Base-by-base conservation (phyloP, 2,797 vertebrate genomes). In the Phrynocephalus vlangalii region DNA sequence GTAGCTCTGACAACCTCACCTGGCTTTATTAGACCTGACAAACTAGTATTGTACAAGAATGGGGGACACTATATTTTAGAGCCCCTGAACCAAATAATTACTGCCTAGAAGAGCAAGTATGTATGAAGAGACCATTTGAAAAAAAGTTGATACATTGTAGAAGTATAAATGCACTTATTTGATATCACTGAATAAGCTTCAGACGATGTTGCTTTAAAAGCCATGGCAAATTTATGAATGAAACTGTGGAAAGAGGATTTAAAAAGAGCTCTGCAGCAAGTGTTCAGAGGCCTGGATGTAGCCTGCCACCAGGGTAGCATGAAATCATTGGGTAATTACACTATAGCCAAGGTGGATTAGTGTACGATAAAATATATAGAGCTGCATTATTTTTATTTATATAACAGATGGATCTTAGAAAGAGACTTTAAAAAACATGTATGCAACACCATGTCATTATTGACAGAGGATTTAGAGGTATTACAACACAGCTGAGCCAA, bases 211-310 rank as follows among this genome's bases (percentile, higher is more conserved):
- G 86, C 52, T 92, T 96, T 92, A 95, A 94, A 92, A 96, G 88
- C 94, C 96, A 92, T 94, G 91, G 91, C 95, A 96, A 96, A 97
- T 96, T 95, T 95, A 90, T 95, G 94, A 95, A 96, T 95, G 94
- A 92, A 94, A 94, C 90, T 96, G 95, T 94, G 93, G 91, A 94
- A 93, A 85, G 94, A 88, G 94, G 93, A 92, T 95, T 94, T 94
- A 93, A 94, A 92, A 91, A 95, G 94, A 94, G 90, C 93, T 92
- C 90, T 88, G 91, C 84, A 95, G 94, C 96, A 96, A 96, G 96
- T 97, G 96, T 94, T 95, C 90, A 91, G 90, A 85, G 89, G 93
- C 94, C 93, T 95, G 92, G 85, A 90, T 1, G 8, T 83, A 92
- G 92, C 90, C 92, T 93, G 92, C 95, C 94, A 95, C 95, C 94